Percentiles rank a stretch among this genome's conserved stretches.
phyloP scores from a whole-genome alignment of 2,888 invertebrate species.

The Gibbula magus region DNA sequence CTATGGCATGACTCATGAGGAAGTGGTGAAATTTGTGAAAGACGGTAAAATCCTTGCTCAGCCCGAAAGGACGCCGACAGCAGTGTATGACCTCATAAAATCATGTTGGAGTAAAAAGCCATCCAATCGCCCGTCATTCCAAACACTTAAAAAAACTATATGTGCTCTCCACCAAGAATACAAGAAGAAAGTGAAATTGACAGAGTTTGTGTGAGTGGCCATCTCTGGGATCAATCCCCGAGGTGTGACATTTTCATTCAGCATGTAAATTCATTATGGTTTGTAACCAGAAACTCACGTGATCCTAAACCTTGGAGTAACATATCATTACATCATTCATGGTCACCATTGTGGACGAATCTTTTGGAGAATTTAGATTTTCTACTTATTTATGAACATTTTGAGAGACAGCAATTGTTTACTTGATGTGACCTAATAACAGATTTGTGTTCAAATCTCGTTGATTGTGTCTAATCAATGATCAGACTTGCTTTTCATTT shows the following conservation, averaged over 20 bases:
- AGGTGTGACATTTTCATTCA: not conserved
- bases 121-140: conserved; percentile 88
- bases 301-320: too few species aligned
- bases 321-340: too few species aligned
- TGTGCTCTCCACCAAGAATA: conserved; percentile 76
- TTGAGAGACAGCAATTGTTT: too few species aligned
- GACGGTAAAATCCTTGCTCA: conserved; percentile 92
- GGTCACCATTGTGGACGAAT: too few species aligned
- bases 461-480: too few species aligned
- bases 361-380: too few species aligned
- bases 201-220: not conserved
- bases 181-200: conserved; percentile 33
- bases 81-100: conserved; percentile 92
- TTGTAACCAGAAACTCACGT: too few species aligned
- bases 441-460: too few species aligned
- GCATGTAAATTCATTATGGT: too few species aligned
- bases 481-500: too few species aligned
- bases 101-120: conserved; percentile 94
- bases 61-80: conserved; percentile 89
- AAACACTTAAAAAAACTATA: conserved; percentile 77
- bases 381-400: too few species aligned
- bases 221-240: not conserved
- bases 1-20: conserved; percentile 97
- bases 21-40: conserved; percentile 94
- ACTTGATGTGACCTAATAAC: too few species aligned